Percentiles rank a stretch among this genome's conserved stretches.
phyloP scores from a whole-genome alignment of 2,888 invertebrate species.

The Polydesmus complanatus region DNA sequence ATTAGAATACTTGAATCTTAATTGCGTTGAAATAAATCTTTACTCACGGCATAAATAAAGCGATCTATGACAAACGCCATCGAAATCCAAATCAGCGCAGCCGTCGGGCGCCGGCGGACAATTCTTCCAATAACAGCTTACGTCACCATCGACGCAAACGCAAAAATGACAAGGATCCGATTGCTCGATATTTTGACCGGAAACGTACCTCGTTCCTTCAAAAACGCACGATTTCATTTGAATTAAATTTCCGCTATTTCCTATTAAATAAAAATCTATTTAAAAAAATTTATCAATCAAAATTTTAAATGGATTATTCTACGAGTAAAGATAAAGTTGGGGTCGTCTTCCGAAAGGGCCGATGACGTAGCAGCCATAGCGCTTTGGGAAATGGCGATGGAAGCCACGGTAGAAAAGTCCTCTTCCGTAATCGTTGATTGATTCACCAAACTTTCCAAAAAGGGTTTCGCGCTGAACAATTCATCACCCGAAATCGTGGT shows the following conservation, averaged over 20 bases:
- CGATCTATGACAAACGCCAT: slow-evolving; percentile 25
- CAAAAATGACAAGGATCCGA: slow-evolving; percentile 25
- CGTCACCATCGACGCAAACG: slow-evolving; percentile 23
- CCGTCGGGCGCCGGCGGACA: slow-evolving; percentile 26
- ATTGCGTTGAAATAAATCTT: not conserved
- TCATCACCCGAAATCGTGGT: slow-evolving; percentile 3
- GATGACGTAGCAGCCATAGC: not conserved
- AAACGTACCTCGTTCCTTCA: slow-evolving; percentile 12
- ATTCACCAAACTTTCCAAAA: slow-evolving; percentile 7
- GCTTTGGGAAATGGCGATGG: not conserved
- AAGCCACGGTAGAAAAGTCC: slow-evolving; percentile 10
- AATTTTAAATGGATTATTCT: not conserved
- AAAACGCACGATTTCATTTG: slow-evolving; percentile 8
- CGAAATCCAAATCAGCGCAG: slow-evolving; percentile 23
- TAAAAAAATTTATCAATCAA: not conserved
- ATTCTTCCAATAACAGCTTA: slow-evolving; percentile 26
- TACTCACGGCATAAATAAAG: slow-evolving; percentile 27
- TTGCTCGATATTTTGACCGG: slow-evolving; percentile 18
- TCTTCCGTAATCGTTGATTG: slow-evolving; percentile 1
- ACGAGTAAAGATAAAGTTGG: not conserved
- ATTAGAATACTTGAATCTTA: not conserved
- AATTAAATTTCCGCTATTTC: too few species aligned
- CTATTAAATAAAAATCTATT: not conserved
- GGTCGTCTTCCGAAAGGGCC: not conserved
- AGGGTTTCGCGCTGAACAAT: slow-evolving; percentile 2